Conservation (phyloP, 2,113 vertebrate species). For the Sardina pilchardus region DNA sequence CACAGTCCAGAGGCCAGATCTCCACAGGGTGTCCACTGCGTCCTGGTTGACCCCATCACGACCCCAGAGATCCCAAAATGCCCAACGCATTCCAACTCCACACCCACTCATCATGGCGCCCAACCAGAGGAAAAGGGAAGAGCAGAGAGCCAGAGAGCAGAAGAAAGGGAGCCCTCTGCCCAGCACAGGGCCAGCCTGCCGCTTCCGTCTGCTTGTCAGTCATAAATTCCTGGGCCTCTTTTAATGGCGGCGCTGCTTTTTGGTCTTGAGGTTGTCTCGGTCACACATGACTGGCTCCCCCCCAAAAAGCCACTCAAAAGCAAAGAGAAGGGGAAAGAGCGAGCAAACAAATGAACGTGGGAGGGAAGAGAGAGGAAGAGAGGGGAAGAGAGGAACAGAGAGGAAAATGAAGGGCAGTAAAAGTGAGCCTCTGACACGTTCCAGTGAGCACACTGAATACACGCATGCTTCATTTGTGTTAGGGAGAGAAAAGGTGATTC, state of each 20-base stretch:
- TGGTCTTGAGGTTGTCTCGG: conserved; percentile 41
- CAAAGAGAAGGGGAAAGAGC: conserved; percentile 24
- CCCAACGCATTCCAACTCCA: conserved; percentile 54
- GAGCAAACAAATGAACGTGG: conserved; percentile 34
- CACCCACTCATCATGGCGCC: neutral
- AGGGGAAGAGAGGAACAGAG: neutral
- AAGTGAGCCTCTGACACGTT: conserved; percentile 38
- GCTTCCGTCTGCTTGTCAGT: conserved; percentile 52
- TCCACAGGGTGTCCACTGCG: neutral
- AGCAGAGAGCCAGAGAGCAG: conserved; percentile 28
- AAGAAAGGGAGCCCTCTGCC: conserved; percentile 37
- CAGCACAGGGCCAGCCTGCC: conserved; percentile 43
- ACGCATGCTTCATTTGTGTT: conserved; percentile 14
- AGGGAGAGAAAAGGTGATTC: neutral
- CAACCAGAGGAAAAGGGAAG: conserved; percentile 41
- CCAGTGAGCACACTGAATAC: conserved; percentile 35
- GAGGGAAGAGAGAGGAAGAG: conserved; percentile 4
- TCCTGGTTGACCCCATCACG: conserved; percentile 18
- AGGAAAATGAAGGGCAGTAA: conserved; percentile 56
- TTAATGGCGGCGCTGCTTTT: conserved; percentile 26
- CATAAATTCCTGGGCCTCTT: conserved; percentile 63
- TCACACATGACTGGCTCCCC: conserved; percentile 40
- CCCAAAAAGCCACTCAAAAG: conserved; percentile 24
- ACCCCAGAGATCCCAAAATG: conserved; percentile 26
- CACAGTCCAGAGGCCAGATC: neutral